Conservation (phyloP, 2,113 vertebrate genomes). For the Pao palembangensis region DNA sequence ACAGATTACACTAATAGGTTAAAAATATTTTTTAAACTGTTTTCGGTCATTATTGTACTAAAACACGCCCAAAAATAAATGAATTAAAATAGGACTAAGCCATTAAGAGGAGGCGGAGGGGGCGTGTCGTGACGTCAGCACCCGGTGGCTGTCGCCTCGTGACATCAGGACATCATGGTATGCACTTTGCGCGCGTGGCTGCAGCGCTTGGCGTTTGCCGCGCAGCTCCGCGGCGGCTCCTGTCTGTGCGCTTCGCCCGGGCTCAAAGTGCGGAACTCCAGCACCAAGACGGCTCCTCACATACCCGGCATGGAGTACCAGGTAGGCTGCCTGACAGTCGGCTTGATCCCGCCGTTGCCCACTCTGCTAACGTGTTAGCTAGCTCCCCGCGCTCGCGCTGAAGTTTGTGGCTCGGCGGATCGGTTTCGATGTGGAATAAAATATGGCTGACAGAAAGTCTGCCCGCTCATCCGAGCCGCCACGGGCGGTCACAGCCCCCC, state of each 20-base stretch:
- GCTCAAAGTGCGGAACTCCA: constrained; percentile 36
- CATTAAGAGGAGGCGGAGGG: constrained; percentile 47
- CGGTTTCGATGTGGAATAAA: background rate
- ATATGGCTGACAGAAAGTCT: constrained; percentile 32
- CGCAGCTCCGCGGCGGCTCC: constrained; percentile 27
- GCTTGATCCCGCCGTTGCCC: no score
- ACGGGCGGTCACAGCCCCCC: no score
- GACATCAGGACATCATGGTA: constrained; percentile 42
- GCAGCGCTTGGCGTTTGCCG: constrained; percentile 21
- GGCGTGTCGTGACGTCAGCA: constrained; percentile 24
- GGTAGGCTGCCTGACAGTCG: constrained; percentile 56
- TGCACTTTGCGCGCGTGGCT: constrained; percentile 34
- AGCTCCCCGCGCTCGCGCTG: background rate
- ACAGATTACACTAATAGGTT: no score
- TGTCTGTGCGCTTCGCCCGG: constrained; percentile 9
- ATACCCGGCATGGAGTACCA: constrained; percentile 85
- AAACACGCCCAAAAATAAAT: no score
- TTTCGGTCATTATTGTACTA: no score
- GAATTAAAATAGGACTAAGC: no score
- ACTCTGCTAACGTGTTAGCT: constrained; percentile 40
- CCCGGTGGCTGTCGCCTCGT: constrained; percentile 12
- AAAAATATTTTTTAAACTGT: no score
- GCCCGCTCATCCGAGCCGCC: no score
- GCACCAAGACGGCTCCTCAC: constrained; percentile 72
- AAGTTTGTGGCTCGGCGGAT: constrained; percentile 20